Evolutionary conservation across 1,140 invertebrate species (phyloP).

Genomic region (Tetranychus cinnabarinus): DNA sequence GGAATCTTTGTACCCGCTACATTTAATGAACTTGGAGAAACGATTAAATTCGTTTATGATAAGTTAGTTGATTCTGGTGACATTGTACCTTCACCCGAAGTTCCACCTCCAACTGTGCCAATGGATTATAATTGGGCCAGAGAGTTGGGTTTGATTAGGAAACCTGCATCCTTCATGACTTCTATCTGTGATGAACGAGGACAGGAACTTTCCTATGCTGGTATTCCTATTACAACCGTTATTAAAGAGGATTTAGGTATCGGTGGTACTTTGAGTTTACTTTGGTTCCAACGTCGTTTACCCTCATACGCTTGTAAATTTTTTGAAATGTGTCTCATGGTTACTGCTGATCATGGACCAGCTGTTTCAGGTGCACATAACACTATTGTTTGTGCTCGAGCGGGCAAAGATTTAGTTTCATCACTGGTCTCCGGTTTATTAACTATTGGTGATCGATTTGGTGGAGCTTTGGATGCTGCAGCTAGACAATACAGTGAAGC

Average conservation of each 20-base stretch:
- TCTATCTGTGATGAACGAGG: constrained; percentile 97
- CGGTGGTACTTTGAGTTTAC: constrained; percentile 80
- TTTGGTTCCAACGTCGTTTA: constrained; percentile 94
- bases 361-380: constrained; percentile 97
- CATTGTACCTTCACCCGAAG: constrained; percentile 65
- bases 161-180: constrained; percentile 98
- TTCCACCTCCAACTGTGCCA: constrained; percentile 90
- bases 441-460: constrained; percentile 96
- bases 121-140: constrained; percentile 98
- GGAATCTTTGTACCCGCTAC: constrained; percentile 74
- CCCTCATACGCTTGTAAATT: constrained; percentile 88
- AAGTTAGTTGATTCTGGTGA: constrained; percentile 52
- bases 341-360: constrained; percentile 96
- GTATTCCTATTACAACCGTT: constrained; percentile 86
- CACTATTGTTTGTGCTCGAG: constrained; percentile 93
- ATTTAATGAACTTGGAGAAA: constrained; percentile 71
- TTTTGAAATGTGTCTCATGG: constrained; percentile 96
- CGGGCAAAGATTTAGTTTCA: constrained; percentile 95
- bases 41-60: constrained; percentile 48
- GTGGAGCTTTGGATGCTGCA: constrained; percentile 87
- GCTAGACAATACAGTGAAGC: constrained; percentile 89
- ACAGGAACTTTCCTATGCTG: constrained; percentile 89
- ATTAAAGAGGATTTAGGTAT: constrained; percentile 55
- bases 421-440: constrained; percentile 82
- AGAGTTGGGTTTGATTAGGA: constrained; percentile 91